Evolutionary conservation across 2,113 vertebrate genomes (phyloP).

Genomic region (Tringa solitaria): DNA sequence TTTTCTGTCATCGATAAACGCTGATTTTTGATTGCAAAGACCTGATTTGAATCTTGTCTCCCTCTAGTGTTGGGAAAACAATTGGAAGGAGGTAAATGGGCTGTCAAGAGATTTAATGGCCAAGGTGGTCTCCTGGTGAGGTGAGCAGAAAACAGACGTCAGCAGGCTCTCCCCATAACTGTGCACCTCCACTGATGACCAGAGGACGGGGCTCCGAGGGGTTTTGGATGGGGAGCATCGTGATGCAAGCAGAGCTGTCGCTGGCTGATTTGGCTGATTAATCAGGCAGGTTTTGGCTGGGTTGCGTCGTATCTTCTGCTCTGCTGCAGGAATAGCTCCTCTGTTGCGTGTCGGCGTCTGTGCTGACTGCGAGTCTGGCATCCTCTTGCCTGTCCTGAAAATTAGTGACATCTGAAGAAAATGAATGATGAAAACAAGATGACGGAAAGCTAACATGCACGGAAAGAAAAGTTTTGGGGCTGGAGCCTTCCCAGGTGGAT

Average conservation of each 20-base stretch:
- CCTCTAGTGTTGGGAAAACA: slow-evolving; percentile 8
- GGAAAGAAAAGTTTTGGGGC: neutral
- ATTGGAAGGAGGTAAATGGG: neutral
- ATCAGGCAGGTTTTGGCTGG: neutral
- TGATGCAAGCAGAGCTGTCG: neutral
- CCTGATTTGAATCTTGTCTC: slow-evolving; percentile 4
- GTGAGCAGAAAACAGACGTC: neutral
- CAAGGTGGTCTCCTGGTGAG: neutral
- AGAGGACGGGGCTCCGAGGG: neutral
- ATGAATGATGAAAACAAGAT: neutral
- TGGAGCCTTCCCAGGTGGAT: neutral
- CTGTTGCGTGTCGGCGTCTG: neutral
- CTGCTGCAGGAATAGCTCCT: neutral
- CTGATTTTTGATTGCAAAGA: neutral
- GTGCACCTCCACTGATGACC: neutral
- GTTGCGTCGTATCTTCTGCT: neutral
- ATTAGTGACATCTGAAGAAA: slow-evolving; percentile 56
- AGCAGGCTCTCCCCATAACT: neutral
- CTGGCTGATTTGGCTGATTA: neutral
- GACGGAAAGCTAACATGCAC: neutral
- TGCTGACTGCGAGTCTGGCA: neutral
- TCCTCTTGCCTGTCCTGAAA: slow-evolving; percentile 17
- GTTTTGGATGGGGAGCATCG: accelerated
- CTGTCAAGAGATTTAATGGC: neutral
- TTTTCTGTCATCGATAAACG: neutral